These are phyloP conservation scores for Drosophila maculinotata DNA, from an alignment of 2,888 invertebrate species.

Conservation along the genomic window DNA sequence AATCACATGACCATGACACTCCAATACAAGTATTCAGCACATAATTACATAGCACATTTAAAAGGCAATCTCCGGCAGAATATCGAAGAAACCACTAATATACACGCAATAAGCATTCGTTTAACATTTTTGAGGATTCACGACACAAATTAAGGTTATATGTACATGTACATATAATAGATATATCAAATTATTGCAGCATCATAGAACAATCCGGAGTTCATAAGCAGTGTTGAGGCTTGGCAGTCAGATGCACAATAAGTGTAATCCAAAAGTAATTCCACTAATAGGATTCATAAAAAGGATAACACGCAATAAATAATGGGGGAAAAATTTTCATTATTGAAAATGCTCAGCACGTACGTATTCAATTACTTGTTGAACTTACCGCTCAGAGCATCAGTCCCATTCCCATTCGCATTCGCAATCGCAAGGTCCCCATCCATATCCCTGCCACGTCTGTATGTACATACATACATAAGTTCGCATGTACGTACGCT, in stretches of 20 bases:
- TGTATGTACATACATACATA: neutral
- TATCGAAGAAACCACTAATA: neutral
- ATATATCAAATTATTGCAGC: conserved; percentile 13
- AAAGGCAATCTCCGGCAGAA: conserved; percentile 13
- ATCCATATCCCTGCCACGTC: conserved; percentile 11
- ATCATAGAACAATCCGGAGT: conserved; percentile 37
- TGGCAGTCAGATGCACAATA: conserved; percentile 33
- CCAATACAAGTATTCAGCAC: conserved; percentile 1
- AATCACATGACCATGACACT: conserved; percentile 46
- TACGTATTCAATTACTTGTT: conserved; percentile 84
- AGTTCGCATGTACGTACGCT: conserved; percentile 2
- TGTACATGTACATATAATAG: neutral
- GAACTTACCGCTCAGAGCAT: conserved; percentile 71
- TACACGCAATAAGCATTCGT: neutral
- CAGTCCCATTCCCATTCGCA: conserved; percentile 25
- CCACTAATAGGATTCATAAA: conserved; percentile 81
- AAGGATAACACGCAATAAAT: conserved; percentile 80
- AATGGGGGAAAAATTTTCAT: conserved; percentile 64
- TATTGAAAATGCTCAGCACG: conserved; percentile 81
- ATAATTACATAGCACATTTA: conserved; percentile 12
- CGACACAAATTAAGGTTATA: neutral
- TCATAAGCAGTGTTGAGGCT: conserved; percentile 35
- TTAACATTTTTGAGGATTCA: neutral
- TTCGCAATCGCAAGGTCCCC: conserved; percentile 19
- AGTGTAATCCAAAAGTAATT: conserved; percentile 67